Conservation (phyloP, 1,140 invertebrate species). For the Drosophila nigromelanica region DNA sequence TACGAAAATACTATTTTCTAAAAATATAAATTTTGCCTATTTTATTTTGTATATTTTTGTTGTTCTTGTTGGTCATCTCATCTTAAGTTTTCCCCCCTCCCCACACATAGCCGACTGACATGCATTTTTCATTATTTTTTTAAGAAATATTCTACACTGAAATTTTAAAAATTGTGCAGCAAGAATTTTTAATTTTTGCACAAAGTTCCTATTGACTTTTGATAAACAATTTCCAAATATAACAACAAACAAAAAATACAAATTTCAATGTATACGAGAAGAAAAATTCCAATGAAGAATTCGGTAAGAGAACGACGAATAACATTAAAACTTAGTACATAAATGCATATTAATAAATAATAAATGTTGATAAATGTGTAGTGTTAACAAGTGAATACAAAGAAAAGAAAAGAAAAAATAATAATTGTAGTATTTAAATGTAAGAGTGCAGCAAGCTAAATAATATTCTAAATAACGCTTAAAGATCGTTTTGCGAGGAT, state of each 20-base stretch:
- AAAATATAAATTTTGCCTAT: slow-evolving; percentile 62
- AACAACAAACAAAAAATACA: slow-evolving; percentile 29
- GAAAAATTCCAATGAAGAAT: slow-evolving; percentile 33
- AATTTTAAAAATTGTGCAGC: slow-evolving; percentile 33
- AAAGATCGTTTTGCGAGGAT: slow-evolving; percentile 34
- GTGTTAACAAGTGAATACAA: slow-evolving; percentile 64
- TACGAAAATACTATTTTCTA: slow-evolving; percentile 58
- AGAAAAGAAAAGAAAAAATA: slow-evolving; percentile 24
- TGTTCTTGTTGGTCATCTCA: slow-evolving; percentile 8
- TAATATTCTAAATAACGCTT: slow-evolving; percentile 61
- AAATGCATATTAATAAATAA: slow-evolving; percentile 51
- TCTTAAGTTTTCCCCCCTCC: neutral
- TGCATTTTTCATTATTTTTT: neutral
- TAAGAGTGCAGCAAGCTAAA: slow-evolving; percentile 46
- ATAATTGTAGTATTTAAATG: slow-evolving; percentile 38
- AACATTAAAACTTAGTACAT: slow-evolving; percentile 36
- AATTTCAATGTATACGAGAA: slow-evolving; percentile 68
- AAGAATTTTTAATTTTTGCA: slow-evolving; percentile 33
- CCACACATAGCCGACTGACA: slow-evolving; percentile 24
- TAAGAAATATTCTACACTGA: slow-evolving; percentile 3
- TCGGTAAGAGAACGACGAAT: slow-evolving; percentile 22
- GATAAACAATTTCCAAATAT: slow-evolving; percentile 31
- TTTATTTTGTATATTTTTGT: slow-evolving; percentile 47
- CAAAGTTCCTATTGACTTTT: slow-evolving; percentile 66
- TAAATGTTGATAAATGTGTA: slow-evolving; percentile 83